These are phyloP conservation scores for Papilio protenor DNA, from an alignment of 2,888 invertebrate genomes.

Conservation along the genomic window DNA sequence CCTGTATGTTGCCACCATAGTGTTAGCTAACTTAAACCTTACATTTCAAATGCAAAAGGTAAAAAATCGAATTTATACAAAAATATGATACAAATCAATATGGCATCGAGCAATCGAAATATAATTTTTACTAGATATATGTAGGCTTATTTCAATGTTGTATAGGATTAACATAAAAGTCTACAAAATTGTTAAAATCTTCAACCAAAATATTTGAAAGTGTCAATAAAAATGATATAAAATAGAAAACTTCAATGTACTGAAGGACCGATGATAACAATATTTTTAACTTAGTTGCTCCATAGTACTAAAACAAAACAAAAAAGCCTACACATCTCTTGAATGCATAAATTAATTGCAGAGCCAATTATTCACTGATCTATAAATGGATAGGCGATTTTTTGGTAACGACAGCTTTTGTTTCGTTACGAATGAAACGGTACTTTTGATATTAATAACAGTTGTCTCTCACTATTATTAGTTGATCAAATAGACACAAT, in stretches of 20 bases:
- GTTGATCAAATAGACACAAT: not conserved
- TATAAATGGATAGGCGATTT: too few relatives aligned
- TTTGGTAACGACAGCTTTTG: too few relatives aligned
- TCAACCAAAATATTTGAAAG: not conserved
- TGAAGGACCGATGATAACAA: not conserved
- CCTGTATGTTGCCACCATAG: slow-evolving; percentile 59
- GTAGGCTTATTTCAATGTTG: not conserved
- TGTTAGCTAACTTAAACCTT: slow-evolving; percentile 56
- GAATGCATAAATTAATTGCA: not conserved
- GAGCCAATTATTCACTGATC: too few relatives aligned
- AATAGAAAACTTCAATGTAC: not conserved
- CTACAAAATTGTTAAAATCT: not conserved
- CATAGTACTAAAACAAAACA: not conserved
- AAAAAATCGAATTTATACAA: slow-evolving; percentile 62
- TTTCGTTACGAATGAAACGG: too few relatives aligned
- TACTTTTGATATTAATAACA: too few relatives aligned
- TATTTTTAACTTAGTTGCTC: too few relatives aligned
- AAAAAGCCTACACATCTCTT: not conserved
- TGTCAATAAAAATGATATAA: not conserved
- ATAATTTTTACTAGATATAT: slow-evolving; percentile 24
- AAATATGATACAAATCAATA: slow-evolving; percentile 57
- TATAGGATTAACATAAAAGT: not conserved
- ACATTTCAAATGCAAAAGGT: slow-evolving; percentile 72
- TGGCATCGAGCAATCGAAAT: slow-evolving; percentile 45
- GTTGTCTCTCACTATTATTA: not conserved